These are phyloP conservation scores for Adelges cooleyi DNA, from an alignment of 1,140 invertebrate species.

Conservation along the genomic window DNA sequence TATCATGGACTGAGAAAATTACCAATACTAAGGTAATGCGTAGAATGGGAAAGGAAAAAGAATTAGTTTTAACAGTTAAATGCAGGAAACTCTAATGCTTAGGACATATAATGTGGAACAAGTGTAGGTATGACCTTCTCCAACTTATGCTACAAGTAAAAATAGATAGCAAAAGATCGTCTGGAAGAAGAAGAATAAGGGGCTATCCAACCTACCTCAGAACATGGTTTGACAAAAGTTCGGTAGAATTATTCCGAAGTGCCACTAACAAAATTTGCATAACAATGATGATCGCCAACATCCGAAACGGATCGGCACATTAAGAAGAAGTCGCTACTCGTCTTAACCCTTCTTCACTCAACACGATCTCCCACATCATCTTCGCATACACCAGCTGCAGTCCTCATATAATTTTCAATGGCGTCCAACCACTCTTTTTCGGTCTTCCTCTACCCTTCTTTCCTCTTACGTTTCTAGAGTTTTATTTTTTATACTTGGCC, in stretches of 20 bases:
- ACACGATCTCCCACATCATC: no score
- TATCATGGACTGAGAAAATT: conserved; percentile 7
- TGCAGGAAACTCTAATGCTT: conserved; percentile 11
- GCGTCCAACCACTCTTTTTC: no score
- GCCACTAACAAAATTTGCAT: not conserved
- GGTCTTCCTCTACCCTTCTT: no score
- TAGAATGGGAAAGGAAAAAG: not conserved
- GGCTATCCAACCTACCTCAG: not conserved
- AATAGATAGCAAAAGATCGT: conserved; percentile 11
- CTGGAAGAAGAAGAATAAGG: conserved; percentile 12
- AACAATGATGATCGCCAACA: no score
- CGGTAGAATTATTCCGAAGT: not conserved
- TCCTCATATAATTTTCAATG: no score
- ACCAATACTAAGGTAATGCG: not conserved
- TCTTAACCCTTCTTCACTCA: no score
- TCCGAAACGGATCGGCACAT: no score
- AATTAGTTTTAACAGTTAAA: not conserved
- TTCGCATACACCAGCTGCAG: no score
- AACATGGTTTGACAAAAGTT: not conserved
- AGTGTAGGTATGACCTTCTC: conserved; percentile 8
- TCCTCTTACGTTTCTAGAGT: no score
- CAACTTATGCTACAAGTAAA: conserved; percentile 20
- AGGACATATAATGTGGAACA: conserved; percentile 17
- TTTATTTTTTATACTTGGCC: no score
- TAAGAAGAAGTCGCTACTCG: no score